Base-by-base conservation (phyloP, 2,797 vertebrate species). In the Melanotaenia nigrans region DNA sequence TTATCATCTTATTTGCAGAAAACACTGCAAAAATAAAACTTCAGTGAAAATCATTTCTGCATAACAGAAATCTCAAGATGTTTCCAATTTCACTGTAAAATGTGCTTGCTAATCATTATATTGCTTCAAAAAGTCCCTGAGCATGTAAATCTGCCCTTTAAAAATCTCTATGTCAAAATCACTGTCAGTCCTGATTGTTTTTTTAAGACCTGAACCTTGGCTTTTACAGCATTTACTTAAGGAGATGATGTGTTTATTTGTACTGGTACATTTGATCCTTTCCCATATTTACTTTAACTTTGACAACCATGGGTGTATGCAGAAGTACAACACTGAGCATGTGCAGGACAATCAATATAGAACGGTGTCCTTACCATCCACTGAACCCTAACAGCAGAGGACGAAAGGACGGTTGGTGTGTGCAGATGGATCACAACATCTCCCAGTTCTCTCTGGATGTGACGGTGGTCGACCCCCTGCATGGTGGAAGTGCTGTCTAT, bases 401-500 rank as follows among this genome's bases (percentile, higher is more conserved):
- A 98, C 1, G 98, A 99, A 73, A 99, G 95, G 73, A 97, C 95
- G 13, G 95, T 94, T 0, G 97, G 97, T 55, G 96, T 97, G 90
- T 96, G 96, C 45, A 99, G 96, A 84, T 97, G 97, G 55, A 99
- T 93, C 13, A 98, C 94, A 1, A 98, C 96, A 0, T 98, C 96
- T 14, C 96, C 97, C 71, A 99, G 94, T 59, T 98, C 97, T 80
- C 95, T 94, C 91, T 99, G 97, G 65, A 99, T 96, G 92, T 98
- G 97, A 68, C 96, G 96, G 74, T 97, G 97, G 89, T 99, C 97
- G 76, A 98, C 96, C 14, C 97, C 97, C 84, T 97, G 96, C 82
- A 95, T 96, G 65, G 96, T 97, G 38, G 96, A 96, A 1, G 95
- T 95, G 78, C 96, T 93, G 87, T 99, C 98, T 99, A 88, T 30